These are phyloP conservation scores for Echinometra lucunter DNA, from an alignment of 53 echinoderm and acorn worm species.

Conservation along the genomic window DNA sequence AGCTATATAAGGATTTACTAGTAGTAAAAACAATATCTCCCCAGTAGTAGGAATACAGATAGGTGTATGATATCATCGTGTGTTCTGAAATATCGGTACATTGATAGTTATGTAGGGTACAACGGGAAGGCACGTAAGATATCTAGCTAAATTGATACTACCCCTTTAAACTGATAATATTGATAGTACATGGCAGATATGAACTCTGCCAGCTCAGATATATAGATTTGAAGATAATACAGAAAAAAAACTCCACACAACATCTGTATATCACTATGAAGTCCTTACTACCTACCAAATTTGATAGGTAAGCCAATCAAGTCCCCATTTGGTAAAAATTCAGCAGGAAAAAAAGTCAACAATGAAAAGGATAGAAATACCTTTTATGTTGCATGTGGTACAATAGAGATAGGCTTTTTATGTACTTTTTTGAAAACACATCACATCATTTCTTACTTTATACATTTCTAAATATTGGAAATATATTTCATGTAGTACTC, in stretches of 20 bases:
- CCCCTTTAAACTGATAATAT: conserved; percentile 61
- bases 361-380: conserved; percentile 64
- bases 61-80: conserved; percentile 29
- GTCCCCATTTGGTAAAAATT: conserved; percentile 11
- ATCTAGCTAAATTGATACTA: conserved; percentile 64
- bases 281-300: not conserved
- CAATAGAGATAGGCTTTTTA: conserved; percentile 66
- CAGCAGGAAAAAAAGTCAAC: conserved; percentile 27
- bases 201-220: conserved; percentile 32
- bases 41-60: conserved; percentile 53
- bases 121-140: conserved; percentile 70
- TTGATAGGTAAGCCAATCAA: not conserved
- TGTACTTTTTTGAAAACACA: conserved; percentile 65
- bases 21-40: conserved; percentile 53
- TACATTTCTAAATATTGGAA: conserved; percentile 71
- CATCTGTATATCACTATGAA: conserved; percentile 59
- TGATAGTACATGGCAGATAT: not conserved
- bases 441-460: conserved; percentile 72
- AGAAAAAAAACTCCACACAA: conserved; percentile 58
- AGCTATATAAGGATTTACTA: conserved; percentile 45
- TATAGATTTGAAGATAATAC: conserved; percentile 67
- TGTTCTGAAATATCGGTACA: conserved; percentile 52
- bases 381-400: conserved; percentile 71
- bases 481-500: conserved; percentile 71
- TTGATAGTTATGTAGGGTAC: conserved; percentile 28